Percentiles rank a stretch among this genome's conserved stretches.
phyloP scores from a whole-genome alignment of 2,113 vertebrate genomes.

The Furnarius figulus region DNA sequence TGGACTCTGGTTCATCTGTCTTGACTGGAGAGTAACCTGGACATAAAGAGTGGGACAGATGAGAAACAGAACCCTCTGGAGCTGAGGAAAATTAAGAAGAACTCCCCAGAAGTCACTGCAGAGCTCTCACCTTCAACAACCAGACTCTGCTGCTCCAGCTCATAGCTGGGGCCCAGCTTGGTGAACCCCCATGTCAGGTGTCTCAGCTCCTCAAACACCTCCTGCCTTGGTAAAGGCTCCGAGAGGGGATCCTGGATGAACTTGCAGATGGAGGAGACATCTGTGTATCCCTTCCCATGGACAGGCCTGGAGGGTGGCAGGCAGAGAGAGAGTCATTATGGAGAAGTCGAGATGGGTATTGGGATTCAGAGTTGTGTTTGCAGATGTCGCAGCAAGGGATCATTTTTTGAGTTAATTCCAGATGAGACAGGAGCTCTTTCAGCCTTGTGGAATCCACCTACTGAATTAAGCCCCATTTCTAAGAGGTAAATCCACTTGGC shows the following conservation, averaged over 20 bases:
- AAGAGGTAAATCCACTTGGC: not conserved
- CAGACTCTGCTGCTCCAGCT: constrained; percentile 67
- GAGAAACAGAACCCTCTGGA: not conserved
- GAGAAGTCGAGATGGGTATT: not conserved
- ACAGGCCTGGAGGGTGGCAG: constrained; percentile 41
- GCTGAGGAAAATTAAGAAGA: not conserved
- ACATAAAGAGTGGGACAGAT: not conserved
- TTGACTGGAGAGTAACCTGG: constrained; percentile 62
- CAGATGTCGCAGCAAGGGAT: not conserved
- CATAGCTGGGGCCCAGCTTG: constrained; percentile 60
- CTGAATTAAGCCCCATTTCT: not conserved
- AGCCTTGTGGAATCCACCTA: not conserved
- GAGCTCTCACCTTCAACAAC: constrained; percentile 69
- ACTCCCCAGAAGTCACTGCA: not conserved
- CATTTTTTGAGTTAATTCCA: not conserved
- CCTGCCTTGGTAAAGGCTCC: not conserved
- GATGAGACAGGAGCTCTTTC: not conserved
- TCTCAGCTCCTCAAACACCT: constrained; percentile 66
- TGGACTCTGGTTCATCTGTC: not conserved
- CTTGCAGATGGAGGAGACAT: constrained; percentile 45
- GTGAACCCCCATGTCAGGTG: constrained; percentile 47
- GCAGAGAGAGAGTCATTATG: not conserved
- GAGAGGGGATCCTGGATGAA: not conserved
- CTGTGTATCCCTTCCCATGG: constrained; percentile 13
- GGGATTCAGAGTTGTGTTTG: not conserved